phyloP scores from a whole-genome alignment of 1,140 invertebrate species.

The Branchinecta lindahli region DNA sequence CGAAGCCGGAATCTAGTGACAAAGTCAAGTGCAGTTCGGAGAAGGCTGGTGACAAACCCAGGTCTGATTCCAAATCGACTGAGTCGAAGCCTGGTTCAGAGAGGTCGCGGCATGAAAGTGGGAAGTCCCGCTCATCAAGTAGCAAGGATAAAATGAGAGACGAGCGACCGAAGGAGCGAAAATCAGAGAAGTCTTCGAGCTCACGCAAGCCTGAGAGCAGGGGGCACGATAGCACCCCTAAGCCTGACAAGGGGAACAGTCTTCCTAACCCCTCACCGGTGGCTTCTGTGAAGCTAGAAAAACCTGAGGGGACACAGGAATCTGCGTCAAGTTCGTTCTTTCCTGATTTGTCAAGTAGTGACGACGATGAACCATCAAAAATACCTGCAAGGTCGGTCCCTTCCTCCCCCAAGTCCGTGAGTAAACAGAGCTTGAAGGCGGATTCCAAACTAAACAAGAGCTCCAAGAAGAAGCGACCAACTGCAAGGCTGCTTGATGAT shows the following conservation, averaged over 20 bases:
- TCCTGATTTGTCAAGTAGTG: conserved; percentile 10
- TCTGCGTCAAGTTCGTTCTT: neutral
- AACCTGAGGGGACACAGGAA: no score
- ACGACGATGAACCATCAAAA: neutral
- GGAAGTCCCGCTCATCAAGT: conserved; percentile 19
- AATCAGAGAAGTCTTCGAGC: conserved; percentile 8
- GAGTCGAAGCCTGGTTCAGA: neutral
- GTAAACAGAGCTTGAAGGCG: no score
- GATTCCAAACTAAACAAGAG: no score
- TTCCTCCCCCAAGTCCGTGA: no score
- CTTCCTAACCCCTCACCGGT: no score
- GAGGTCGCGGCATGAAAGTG: conserved; percentile 15
- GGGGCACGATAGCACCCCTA: no score
- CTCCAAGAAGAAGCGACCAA: no score
- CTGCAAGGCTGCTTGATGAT: no score
- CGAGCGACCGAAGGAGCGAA: conserved; percentile 27
- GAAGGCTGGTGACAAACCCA: neutral
- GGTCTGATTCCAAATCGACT: neutral
- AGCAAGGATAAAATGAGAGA: conserved; percentile 30
- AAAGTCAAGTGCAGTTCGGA: neutral
- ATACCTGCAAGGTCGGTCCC: no score
- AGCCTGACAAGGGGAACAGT: no score
- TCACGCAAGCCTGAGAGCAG: neutral
- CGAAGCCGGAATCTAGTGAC: conserved; percentile 12
- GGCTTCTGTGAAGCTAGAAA: no score